phyloP scores from a whole-genome alignment of 2,888 invertebrate species.

The Campaea margaritaria region DNA sequence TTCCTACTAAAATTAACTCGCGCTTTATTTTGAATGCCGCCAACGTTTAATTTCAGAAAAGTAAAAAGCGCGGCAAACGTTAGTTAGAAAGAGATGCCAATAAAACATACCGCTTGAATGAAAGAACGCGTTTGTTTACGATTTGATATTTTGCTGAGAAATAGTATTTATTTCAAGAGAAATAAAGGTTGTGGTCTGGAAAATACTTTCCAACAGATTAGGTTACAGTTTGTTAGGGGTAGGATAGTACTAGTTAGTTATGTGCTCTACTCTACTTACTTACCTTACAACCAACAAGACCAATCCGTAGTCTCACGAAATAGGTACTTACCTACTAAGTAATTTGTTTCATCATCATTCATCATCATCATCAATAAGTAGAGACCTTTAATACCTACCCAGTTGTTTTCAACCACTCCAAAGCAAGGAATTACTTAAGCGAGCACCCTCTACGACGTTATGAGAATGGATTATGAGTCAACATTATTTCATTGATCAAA shows the following conservation, averaged over 20 bases:
- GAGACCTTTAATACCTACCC: too few relatives aligned
- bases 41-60: slow-evolving; percentile 79
- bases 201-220: neutral
- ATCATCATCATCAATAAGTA: too few relatives aligned
- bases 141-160: slow-evolving; percentile 77
- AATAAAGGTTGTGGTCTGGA: slow-evolving; percentile 62
- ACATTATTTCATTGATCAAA: too few relatives aligned
- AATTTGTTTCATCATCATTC: too few relatives aligned
- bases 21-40: slow-evolving; percentile 83
- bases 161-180: slow-evolving; percentile 76
- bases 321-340: too few relatives aligned
- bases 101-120: slow-evolving; percentile 81
- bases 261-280: neutral
- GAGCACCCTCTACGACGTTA: too few relatives aligned
- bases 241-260: neutral
- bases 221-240: neutral
- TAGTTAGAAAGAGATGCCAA: slow-evolving; percentile 82
- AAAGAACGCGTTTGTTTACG: slow-evolving; percentile 79
- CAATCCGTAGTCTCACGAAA: too few relatives aligned
- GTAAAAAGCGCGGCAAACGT: slow-evolving; percentile 82
- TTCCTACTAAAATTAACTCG: slow-evolving; percentile 78
- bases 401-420: too few relatives aligned
- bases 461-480: too few relatives aligned
- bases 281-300: neutral
- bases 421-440: too few relatives aligned